phyloP scores from a whole-genome alignment of 2,797 vertebrate genomes.

The Phrynocephalus forsythii region DNA sequence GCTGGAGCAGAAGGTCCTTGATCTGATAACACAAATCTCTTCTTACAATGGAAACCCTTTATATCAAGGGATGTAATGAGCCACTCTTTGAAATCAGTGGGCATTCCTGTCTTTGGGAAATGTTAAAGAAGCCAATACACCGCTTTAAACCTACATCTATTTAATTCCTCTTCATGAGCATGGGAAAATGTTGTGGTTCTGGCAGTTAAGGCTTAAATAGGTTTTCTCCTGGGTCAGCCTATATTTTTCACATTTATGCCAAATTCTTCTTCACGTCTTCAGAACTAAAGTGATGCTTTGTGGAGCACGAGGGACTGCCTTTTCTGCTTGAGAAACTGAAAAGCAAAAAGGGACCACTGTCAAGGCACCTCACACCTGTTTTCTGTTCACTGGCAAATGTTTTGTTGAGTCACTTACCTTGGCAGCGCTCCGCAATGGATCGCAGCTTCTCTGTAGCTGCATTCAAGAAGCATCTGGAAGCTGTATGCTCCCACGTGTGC shows the following conservation, averaged over 20 bases:
- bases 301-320: slow-evolving; percentile 33
- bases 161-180: neutral
- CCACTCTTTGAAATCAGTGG: neutral
- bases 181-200: neutral
- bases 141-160: neutral
- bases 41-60: neutral
- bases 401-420: slow-evolving; percentile 44
- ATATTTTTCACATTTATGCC: neutral
- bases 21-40: neutral
- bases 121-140: neutral
- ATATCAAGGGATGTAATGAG: neutral
- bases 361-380: slow-evolving; percentile 67
- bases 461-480: slow-evolving; percentile 58
- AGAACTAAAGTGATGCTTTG: slow-evolving; percentile 44
- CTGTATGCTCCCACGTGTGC: neutral
- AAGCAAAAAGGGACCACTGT: slow-evolving; percentile 45
- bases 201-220: neutral
- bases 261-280: slow-evolving; percentile 13
- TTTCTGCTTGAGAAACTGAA: slow-evolving; percentile 59
- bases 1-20: neutral
- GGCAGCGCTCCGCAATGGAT: slow-evolving; percentile 17
- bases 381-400: slow-evolving; percentile 71
- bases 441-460: slow-evolving; percentile 40
- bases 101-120: neutral
- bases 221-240: neutral